Percentiles rank a stretch among this genome's conserved stretches.
Evolutionary conservation across 2,113 vertebrate species (phyloP).

Genomic region (Cyphomyrus plagiostoma): DNA sequence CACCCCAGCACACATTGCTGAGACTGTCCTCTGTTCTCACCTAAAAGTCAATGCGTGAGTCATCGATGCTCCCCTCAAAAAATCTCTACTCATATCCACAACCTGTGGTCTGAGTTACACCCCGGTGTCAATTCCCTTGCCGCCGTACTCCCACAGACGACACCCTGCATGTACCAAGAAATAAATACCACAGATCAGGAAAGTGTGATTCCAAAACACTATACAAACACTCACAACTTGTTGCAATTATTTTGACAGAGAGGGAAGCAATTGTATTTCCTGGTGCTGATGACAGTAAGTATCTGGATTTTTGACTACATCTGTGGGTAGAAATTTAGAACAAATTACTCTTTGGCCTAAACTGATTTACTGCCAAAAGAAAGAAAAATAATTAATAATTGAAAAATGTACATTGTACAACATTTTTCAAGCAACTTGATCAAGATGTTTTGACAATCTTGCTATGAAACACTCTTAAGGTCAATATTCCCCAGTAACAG

Average conservation of each 20-base stretch:
- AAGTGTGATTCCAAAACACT: slow-evolving; percentile 21
- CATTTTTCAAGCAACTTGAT: background rate
- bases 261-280: background rate
- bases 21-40: slow-evolving; percentile 35
- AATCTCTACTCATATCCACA: slow-evolving; percentile 26
- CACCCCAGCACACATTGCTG: slow-evolving; percentile 23
- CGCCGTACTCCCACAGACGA: slow-evolving; percentile 21
- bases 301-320: background rate
- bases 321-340: background rate
- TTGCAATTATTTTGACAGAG: background rate
- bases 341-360: background rate
- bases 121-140: slow-evolving; percentile 25
- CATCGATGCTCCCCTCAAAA: slow-evolving; percentile 38
- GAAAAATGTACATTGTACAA: background rate
- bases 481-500: background rate
- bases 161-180: slow-evolving; percentile 22
- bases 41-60: slow-evolving; percentile 45
- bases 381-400: background rate
- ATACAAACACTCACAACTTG: slow-evolving; percentile 25
- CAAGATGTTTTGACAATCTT: background rate
- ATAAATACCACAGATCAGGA: slow-evolving; percentile 31
- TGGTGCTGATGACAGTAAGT: background rate
- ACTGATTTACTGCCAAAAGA: background rate
- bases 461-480: background rate
- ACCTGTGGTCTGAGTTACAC: slow-evolving; percentile 32